These are phyloP conservation scores for Homalodisca vitripennis DNA, from an alignment of 1,140 invertebrate species.

Conservation along the genomic window DNA sequence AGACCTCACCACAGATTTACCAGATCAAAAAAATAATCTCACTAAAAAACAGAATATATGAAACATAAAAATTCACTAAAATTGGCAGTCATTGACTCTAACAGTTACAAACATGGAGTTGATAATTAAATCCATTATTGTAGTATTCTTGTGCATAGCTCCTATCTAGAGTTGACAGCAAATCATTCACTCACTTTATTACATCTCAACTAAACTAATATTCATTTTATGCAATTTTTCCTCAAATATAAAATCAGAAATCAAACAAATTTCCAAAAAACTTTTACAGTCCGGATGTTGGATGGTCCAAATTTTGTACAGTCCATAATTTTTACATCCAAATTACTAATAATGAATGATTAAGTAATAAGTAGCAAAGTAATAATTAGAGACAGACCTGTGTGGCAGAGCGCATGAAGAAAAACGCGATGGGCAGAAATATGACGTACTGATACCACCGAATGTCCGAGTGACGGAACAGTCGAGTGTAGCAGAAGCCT, in stretches of 20 bases:
- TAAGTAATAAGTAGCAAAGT: neutral
- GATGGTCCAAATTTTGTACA: neutral
- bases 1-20: too few relatives aligned
- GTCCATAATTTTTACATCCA: neutral
- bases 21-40: too few relatives aligned
- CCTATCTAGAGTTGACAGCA: too few relatives aligned
- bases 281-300: neutral
- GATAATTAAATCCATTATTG: too few relatives aligned
- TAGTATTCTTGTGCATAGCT: too few relatives aligned
- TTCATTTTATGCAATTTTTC: neutral
- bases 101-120: too few relatives aligned
- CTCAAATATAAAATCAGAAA: neutral
- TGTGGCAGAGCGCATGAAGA: slow-evolving; percentile 68
- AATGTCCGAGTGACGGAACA: slow-evolving; percentile 65
- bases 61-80: too few relatives aligned
- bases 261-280: neutral
- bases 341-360: too few relatives aligned
- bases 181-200: neutral
- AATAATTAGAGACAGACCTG: slow-evolving; percentile 55
- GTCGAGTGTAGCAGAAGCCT: slow-evolving; percentile 78
- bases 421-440: slow-evolving; percentile 65
- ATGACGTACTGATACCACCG: slow-evolving; percentile 70
- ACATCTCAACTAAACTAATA: neutral
- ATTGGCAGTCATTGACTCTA: too few relatives aligned
- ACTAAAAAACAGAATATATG: too few relatives aligned